Percentiles rank a stretch among this genome's conserved stretches.
These are phyloP conservation scores for Tetrapedia diversipes DNA, from an alignment of 2,888 invertebrate genomes.

Conservation along the genomic window DNA sequence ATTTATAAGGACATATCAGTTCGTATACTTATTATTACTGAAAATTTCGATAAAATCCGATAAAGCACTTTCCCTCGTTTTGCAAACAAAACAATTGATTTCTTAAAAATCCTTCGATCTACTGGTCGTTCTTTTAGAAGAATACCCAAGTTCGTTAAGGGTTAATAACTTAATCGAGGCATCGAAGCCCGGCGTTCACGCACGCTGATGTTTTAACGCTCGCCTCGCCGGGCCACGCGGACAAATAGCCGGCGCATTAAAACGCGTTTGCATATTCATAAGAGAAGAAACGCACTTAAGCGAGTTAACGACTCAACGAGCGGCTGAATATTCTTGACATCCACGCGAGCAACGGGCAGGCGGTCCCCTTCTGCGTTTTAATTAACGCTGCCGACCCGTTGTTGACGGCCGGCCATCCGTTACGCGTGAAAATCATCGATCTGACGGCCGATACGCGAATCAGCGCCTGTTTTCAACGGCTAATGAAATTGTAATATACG, in stretches of 20 bases:
- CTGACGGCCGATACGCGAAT: neutral
- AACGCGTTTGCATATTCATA: conserved; percentile 61
- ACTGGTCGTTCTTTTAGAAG: too few relatives aligned
- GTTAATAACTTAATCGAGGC: conserved; percentile 16
- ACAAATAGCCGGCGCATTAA: conserved; percentile 42
- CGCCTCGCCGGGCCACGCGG: conserved; percentile 25
- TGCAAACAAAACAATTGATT: too few relatives aligned
- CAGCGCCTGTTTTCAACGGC: neutral
- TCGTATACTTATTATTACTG: too few relatives aligned
- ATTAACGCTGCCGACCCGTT: conserved; percentile 45
- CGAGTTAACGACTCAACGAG: conserved; percentile 55
- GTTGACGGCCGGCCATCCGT: conserved; percentile 11
- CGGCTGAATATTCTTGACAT: conserved; percentile 57
- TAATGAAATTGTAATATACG: conserved; percentile 9
- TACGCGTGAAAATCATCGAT: conserved; percentile 15
- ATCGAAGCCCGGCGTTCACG: neutral
- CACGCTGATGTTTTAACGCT: neutral
- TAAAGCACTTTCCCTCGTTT: too few relatives aligned
- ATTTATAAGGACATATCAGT: too few relatives aligned
- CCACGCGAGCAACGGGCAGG: conserved; percentile 34
- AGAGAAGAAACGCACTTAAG: conserved; percentile 57
- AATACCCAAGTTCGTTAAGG: too few relatives aligned
- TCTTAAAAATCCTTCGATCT: too few relatives aligned
- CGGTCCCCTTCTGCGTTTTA: conserved; percentile 36
- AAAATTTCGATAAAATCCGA: too few relatives aligned